Evolutionary conservation across 2,113 vertebrate species (phyloP).

Genomic region (Coregonus clupeaformis): DNA sequence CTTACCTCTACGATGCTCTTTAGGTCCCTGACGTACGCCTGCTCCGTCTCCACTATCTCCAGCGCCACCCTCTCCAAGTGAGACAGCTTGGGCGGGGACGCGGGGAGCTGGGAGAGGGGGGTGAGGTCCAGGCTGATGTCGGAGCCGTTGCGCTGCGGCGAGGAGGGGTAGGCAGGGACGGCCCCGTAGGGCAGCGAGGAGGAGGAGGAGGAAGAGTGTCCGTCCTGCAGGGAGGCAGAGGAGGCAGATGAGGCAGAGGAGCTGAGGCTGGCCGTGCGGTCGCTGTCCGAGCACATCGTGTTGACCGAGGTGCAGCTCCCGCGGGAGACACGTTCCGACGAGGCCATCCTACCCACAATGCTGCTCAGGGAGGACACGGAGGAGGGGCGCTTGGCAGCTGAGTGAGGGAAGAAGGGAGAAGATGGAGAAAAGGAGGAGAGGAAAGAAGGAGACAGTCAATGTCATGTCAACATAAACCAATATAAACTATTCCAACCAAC

Average conservation of each 20-base stretch:
- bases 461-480: not conserved
- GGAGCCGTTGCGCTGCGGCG: conserved; percentile 70
- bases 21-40: conserved; percentile 85
- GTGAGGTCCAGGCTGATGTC: conserved; percentile 84
- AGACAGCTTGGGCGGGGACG: conserved; percentile 65
- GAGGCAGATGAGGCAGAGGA: conserved; percentile 81
- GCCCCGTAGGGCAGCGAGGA: conserved; percentile 70
- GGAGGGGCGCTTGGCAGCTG: conserved; percentile 69
- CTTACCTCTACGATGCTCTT: conserved; percentile 90
- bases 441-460: not conserved
- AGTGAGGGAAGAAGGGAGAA: not conserved
- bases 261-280: conserved; percentile 77
- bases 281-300: conserved; percentile 84
- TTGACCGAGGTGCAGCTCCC: conserved; percentile 89
- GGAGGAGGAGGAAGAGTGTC: conserved; percentile 73
- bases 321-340: conserved; percentile 69
- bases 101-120: conserved; percentile 34
- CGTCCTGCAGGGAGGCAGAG: conserved; percentile 78
- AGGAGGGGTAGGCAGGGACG: conserved; percentile 54
- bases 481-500: too few relatives aligned
- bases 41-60: conserved; percentile 90
- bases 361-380: conserved; percentile 77
- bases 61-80: conserved; percentile 81
- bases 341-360: conserved; percentile 74
- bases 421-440: not conserved